These are phyloP conservation scores for Phymorhynchus buccinoides DNA, from an alignment of 1,140 invertebrate genomes.

Conservation along the genomic window DNA sequence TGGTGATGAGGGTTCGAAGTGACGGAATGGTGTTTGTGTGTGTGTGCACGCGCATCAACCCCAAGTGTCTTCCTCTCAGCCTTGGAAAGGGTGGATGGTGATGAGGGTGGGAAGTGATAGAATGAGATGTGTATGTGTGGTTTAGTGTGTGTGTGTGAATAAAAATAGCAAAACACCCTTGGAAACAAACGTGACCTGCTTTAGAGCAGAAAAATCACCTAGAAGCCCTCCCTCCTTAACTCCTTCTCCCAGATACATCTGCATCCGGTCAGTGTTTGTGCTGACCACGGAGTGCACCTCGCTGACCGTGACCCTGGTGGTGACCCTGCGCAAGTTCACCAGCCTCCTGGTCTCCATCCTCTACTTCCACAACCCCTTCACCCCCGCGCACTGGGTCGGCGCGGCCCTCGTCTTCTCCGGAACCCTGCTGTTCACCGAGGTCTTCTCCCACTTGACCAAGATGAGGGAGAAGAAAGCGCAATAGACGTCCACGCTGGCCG, in stretches of 20 bases:
- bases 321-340: constrained; percentile 95
- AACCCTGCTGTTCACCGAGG: constrained; percentile 88
- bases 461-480: constrained; percentile 23
- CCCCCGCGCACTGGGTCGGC: constrained; percentile 92
- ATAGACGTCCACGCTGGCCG: neutral
- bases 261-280: constrained; percentile 94
- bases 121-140: neutral
- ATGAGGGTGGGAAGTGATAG: neutral
- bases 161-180: neutral
- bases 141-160: neutral
- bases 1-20: neutral
- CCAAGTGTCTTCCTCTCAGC: neutral
- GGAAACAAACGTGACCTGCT: no score
- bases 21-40: neutral
- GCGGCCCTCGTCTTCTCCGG: constrained; percentile 92
- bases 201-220: no score
- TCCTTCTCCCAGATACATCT: constrained; percentile 80
- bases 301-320: constrained; percentile 94
- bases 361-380: constrained; percentile 97
- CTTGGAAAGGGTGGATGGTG: neutral
- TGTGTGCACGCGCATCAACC: neutral
- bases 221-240: constrained; percentile 58
- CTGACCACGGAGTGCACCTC: constrained; percentile 95
- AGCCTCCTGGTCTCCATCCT: constrained; percentile 95
- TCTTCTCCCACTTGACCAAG: constrained; percentile 38